phyloP scores from a whole-genome alignment of 1,140 invertebrate species.

The Ooceraea biroi region DNA sequence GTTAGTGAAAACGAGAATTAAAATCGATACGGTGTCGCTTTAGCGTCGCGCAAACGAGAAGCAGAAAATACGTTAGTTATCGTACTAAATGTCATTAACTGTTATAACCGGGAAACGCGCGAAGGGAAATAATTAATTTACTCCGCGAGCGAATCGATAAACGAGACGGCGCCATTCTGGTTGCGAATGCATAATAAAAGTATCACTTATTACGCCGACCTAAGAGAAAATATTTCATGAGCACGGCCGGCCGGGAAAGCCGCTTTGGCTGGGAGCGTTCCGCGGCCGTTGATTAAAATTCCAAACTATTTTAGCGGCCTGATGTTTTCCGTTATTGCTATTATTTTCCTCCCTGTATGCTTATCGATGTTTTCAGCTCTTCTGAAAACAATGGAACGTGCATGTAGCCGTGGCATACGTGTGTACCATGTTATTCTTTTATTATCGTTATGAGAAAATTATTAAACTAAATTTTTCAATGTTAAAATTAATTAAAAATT shows the following conservation, averaged over 20 bases:
- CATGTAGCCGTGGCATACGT: neutral
- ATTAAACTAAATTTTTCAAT: too few relatives aligned
- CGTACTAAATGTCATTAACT: constrained; percentile 50
- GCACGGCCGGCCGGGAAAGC: constrained; percentile 22
- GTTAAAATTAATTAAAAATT: too few relatives aligned
- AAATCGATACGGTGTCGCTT: constrained; percentile 51
- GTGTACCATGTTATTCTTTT: neutral
- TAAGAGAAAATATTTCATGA: constrained; percentile 64
- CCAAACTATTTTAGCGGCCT: constrained; percentile 59
- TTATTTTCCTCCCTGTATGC: constrained; percentile 24
- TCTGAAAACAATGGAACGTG: constrained; percentile 13
- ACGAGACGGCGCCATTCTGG: constrained; percentile 43
- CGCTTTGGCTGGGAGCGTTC: constrained; percentile 52
- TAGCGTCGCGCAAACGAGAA: constrained; percentile 20
- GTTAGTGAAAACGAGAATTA: constrained; percentile 41
- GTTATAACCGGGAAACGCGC: constrained; percentile 46
- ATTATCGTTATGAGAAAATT: neutral
- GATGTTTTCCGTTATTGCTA: constrained; percentile 42
- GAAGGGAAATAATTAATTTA: constrained; percentile 62
- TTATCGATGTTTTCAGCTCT: constrained; percentile 36
- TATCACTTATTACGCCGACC: constrained; percentile 53
- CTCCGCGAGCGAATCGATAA: constrained; percentile 32
- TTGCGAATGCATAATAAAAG: constrained; percentile 59
- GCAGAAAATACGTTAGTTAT: constrained; percentile 59
- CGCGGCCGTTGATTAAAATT: constrained; percentile 62